Evolutionary conservation across 2,113 vertebrate species (phyloP).

Genomic region (Rhabdomys dilectus): DNA sequence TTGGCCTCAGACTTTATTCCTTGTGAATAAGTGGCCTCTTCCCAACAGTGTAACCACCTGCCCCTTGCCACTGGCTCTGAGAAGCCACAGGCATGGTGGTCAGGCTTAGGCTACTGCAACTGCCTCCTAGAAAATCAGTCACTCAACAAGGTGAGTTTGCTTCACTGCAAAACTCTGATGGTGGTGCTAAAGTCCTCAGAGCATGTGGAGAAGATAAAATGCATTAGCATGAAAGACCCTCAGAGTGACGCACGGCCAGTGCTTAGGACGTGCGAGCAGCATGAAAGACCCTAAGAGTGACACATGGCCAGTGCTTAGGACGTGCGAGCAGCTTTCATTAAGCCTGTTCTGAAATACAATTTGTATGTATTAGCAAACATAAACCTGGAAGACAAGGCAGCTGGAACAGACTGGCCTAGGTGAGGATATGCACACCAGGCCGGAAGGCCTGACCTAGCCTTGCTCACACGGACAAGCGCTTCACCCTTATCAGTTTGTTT

Average conservation of each 20-base stretch:
- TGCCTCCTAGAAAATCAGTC: background rate
- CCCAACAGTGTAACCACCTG: background rate
- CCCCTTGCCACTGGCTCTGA: background rate
- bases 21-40: background rate
- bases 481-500: constrained; percentile 51
- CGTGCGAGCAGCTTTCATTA: background rate
- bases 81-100: background rate
- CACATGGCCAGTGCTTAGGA: too few species aligned
- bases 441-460: background rate
- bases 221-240: background rate
- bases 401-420: background rate
- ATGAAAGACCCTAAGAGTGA: too few species aligned
- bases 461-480: background rate
- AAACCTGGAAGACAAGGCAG: constrained; percentile 2
- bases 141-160: background rate
- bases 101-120: background rate
- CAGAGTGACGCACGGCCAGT: background rate
- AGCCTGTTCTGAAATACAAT: background rate
- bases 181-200: background rate
- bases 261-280: background rate
- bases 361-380: background rate
- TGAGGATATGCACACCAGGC: background rate
- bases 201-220: background rate
- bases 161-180: background rate
- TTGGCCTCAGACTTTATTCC: constrained; percentile 34